Percentiles rank a stretch among this genome's conserved stretches.
Conservation (phyloP, 92 coral and sea anemone genomes). For the Porites divaricata region DNA sequence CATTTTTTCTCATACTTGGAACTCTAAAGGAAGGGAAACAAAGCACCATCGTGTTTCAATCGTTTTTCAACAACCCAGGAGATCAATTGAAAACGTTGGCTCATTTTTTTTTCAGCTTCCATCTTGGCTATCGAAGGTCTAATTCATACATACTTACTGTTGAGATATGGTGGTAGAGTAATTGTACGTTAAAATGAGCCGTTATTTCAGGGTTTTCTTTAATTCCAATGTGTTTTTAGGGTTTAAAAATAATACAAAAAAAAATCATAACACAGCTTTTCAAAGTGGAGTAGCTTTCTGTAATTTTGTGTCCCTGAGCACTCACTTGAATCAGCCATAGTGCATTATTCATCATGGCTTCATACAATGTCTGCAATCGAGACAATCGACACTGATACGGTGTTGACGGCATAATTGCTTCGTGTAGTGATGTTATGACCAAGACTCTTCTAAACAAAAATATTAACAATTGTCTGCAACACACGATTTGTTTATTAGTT, state of each 20-base stretch:
- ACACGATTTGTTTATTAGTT: slow-evolving; percentile 21
- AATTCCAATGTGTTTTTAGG: neutral
- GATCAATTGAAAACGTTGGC: too few species aligned
- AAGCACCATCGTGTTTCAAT: too few species aligned
- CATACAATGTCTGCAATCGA: neutral
- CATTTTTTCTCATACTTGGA: too few species aligned
- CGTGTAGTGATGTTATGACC: neutral
- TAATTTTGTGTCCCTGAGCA: neutral
- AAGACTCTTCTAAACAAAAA: slow-evolving; percentile 7
- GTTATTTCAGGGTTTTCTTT: neutral
- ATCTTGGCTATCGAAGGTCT: too few species aligned
- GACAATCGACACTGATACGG: neutral
- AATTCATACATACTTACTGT: too few species aligned
- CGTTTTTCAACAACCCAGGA: too few species aligned
- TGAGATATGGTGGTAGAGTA: too few species aligned
- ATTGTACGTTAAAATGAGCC: neutral
- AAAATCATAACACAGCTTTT: too few species aligned
- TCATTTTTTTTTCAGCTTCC: too few species aligned
- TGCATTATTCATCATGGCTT: neutral
- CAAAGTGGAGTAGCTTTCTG: neutral
- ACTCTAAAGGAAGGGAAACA: too few species aligned
- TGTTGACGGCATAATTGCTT: neutral
- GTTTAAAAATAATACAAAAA: too few species aligned
- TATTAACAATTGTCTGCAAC: slow-evolving; percentile 2
- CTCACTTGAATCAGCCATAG: neutral